Conservation (phyloP, 2,797 vertebrate species). For the Chelidonichthys spinosus region DNA sequence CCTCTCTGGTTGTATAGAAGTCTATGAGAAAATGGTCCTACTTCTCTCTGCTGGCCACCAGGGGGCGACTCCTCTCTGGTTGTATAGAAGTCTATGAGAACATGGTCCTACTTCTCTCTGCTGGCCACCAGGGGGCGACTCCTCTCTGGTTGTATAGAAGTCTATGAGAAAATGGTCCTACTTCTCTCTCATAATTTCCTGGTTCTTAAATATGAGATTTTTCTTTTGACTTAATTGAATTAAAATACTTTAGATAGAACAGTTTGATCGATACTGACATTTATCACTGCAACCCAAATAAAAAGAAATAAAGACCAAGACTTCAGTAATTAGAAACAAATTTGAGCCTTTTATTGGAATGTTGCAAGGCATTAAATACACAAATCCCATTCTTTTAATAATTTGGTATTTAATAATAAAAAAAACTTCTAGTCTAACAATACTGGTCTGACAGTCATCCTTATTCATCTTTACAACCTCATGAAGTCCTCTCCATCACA, state of each 20-base stretch:
- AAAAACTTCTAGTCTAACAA: constrained; percentile 87
- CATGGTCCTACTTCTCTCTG: too few species aligned
- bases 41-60: too few species aligned
- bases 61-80: too few species aligned
- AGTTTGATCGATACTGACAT: background rate
- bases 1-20: too few species aligned
- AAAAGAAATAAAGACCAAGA: constrained; percentile 47
- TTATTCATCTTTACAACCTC: constrained; percentile 64
- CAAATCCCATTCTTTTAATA: constrained; percentile 88
- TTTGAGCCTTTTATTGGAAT: constrained; percentile 95
- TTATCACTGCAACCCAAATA: too few species aligned
- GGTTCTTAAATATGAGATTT: too few species aligned
- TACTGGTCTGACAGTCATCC: constrained; percentile 91
- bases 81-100: too few species aligned
- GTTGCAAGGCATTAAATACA: constrained; percentile 93
- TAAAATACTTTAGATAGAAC: background rate
- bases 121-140: too few species aligned
- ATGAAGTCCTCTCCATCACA: constrained; percentile 52
- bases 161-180: too few species aligned
- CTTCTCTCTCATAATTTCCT: background rate
- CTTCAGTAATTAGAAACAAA: constrained; percentile 87
- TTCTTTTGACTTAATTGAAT: background rate
- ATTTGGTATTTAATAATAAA: constrained; percentile 85
- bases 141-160: too few species aligned
- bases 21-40: too few species aligned